Evolutionary conservation across 92 coral and sea anemone genomes (phyloP).

Genomic region (Epizoanthus scotinus): DNA sequence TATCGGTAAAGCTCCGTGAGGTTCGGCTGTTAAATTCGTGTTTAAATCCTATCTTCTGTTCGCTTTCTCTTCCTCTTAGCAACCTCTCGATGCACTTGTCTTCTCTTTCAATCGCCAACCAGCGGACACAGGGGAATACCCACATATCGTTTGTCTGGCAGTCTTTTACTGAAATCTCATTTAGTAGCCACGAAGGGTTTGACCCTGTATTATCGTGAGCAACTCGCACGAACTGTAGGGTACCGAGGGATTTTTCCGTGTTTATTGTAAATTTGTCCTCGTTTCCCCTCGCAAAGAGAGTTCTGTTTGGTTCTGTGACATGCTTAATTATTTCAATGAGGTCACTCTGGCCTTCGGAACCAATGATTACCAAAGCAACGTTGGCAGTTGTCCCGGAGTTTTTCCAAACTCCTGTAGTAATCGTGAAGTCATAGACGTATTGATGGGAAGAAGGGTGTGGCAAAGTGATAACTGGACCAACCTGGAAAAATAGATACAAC

Average conservation of each 20-base stretch:
- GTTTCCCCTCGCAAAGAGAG: constrained; percentile 39
- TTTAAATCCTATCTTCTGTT: constrained; percentile 20
- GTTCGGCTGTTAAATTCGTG: constrained; percentile 19
- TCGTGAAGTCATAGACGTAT: constrained; percentile 35
- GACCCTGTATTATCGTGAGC: constrained; percentile 28
- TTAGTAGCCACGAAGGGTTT: constrained; percentile 7
- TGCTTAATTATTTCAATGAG: constrained; percentile 23
- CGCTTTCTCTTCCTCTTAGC: neutral
- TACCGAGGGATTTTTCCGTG: constrained; percentile 16
- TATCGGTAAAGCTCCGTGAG: constrained; percentile 21
- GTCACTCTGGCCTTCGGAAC: constrained; percentile 22
- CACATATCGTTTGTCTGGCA: neutral
- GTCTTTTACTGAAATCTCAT: constrained; percentile 15
- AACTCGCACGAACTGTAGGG: constrained; percentile 2
- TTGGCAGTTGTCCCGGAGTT: constrained; percentile 55
- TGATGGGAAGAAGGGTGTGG: constrained; percentile 10
- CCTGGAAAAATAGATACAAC: neutral
- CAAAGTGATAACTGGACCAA: constrained; percentile 5
- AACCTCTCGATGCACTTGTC: neutral
- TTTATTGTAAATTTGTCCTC: constrained; percentile 16
- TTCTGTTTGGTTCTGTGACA: neutral
- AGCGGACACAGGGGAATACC: constrained; percentile 16
- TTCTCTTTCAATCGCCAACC: constrained; percentile 14
- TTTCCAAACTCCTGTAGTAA: constrained; percentile 47
- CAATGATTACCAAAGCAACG: constrained; percentile 42